Percentiles rank a stretch among this genome's conserved stretches.
Conservation (phyloP, 1,140 invertebrate genomes). For the Drosophila pseudoananassae region DNA sequence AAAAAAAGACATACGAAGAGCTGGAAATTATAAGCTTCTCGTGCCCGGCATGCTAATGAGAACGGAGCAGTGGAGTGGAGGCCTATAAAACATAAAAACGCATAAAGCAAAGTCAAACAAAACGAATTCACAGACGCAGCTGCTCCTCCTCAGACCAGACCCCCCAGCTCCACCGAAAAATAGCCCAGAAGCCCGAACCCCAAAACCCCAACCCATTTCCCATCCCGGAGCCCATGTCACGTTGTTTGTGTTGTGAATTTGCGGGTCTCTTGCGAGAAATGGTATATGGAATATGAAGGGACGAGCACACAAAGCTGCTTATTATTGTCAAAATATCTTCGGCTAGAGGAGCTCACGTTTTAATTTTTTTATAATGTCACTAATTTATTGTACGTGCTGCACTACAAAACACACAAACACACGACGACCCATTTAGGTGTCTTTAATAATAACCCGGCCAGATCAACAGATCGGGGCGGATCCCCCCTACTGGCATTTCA, state of each 20-base stretch:
- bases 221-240: slow-evolving; percentile 48
- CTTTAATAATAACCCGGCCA: slow-evolving; percentile 73
- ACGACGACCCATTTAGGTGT: slow-evolving; percentile 73
- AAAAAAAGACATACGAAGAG: slow-evolving; percentile 14
- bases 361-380: slow-evolving; percentile 82
- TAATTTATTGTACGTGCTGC: slow-evolving; percentile 82
- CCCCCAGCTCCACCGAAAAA: slow-evolving; percentile 1
- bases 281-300: slow-evolving; percentile 22
- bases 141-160: slow-evolving; percentile 11
- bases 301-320: slow-evolving; percentile 56
- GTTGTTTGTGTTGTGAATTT: slow-evolving; percentile 75
- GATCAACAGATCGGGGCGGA: slow-evolving; percentile 17
- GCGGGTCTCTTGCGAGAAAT: slow-evolving; percentile 31
- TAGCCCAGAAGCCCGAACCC: neutral
- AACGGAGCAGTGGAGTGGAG: slow-evolving; percentile 9
- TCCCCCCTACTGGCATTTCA: slow-evolving; percentile 61
- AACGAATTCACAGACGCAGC: slow-evolving; percentile 56
- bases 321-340: slow-evolving; percentile 73
- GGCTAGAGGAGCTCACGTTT: slow-evolving; percentile 71
- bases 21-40: slow-evolving; percentile 64
- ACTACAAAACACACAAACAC: slow-evolving; percentile 57
- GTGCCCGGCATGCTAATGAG: slow-evolving; percentile 76
- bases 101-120: slow-evolving; percentile 56
- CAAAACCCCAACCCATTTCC: neutral
- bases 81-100: slow-evolving; percentile 74